These are phyloP conservation scores for Drosophila rufa DNA, from an alignment of 1,140 invertebrate species.

Conservation along the genomic window DNA sequence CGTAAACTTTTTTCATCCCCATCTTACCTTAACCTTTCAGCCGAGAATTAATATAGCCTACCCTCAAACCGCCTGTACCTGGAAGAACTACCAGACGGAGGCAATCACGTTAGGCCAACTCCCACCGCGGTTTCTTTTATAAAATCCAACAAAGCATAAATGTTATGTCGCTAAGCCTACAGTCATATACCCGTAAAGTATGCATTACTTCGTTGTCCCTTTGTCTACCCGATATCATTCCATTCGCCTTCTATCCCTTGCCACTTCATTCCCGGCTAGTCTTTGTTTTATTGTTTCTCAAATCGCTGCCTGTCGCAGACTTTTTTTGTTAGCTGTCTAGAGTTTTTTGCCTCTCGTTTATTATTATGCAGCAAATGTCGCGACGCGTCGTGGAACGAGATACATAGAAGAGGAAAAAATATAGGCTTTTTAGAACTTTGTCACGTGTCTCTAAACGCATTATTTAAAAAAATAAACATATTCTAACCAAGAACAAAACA, in stretches of 20 bases:
- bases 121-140: conserved; percentile 22
- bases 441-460: conserved; percentile 51
- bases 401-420: conserved; percentile 5
- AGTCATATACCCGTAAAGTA: conserved; percentile 54
- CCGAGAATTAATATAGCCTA: conserved; percentile 47
- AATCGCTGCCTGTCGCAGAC: conserved; percentile 58
- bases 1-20: conserved; percentile 30
- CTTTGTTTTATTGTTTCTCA: conserved; percentile 62
- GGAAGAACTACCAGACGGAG: conserved; percentile 51
- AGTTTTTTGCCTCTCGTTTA: conserved; percentile 39
- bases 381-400: conserved; percentile 49
- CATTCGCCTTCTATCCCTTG: conserved; percentile 4
- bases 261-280: conserved; percentile 35
- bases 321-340: conserved; percentile 34
- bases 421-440: conserved; percentile 49
- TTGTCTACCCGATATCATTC: conserved; percentile 27
- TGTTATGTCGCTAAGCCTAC: conserved; percentile 61
- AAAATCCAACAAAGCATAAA: conserved; percentile 65
- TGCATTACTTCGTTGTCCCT: conserved; percentile 47
- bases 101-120: conserved; percentile 33
- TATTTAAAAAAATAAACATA: conserved; percentile 48
- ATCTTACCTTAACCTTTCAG: conserved; percentile 57
- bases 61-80: conserved; percentile 9
- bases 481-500: background rate
- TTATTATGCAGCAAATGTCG: conserved; percentile 65